phyloP scores from a whole-genome alignment of 2,797 vertebrate species.

The Gallinago stenura region DNA sequence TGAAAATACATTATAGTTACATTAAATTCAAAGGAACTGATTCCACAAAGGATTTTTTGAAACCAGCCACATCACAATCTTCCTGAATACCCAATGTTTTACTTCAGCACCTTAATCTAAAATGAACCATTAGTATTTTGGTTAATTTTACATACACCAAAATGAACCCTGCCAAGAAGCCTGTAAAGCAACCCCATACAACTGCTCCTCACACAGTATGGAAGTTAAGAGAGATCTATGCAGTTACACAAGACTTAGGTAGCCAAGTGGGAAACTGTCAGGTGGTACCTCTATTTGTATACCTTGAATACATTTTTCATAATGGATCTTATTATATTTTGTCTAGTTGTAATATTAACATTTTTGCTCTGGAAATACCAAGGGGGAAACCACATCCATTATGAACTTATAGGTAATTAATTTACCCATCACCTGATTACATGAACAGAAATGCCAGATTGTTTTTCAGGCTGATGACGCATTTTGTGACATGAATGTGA shows the following conservation, averaged over 20 bases:
- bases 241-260: neutral
- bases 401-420: neutral
- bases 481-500: neutral
- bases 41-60: neutral
- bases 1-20: neutral
- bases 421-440: neutral
- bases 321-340: neutral
- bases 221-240: neutral
- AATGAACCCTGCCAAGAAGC: neutral
- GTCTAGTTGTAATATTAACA: neutral
- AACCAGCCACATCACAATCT: neutral
- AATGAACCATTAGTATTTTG: no score
- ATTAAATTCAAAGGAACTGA: neutral
- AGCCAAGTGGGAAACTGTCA: neutral
- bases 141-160: neutral
- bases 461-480: neutral
- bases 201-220: neutral
- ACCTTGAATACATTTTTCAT: neutral
- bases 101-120: neutral
- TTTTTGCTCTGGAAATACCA: neutral
- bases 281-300: neutral
- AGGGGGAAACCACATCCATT: neutral
- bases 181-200: fast-evolving
- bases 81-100: neutral
- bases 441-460: neutral